Conservation (phyloP, 2,113 vertebrate genomes). For the Ginglymostoma cirratum region DNA sequence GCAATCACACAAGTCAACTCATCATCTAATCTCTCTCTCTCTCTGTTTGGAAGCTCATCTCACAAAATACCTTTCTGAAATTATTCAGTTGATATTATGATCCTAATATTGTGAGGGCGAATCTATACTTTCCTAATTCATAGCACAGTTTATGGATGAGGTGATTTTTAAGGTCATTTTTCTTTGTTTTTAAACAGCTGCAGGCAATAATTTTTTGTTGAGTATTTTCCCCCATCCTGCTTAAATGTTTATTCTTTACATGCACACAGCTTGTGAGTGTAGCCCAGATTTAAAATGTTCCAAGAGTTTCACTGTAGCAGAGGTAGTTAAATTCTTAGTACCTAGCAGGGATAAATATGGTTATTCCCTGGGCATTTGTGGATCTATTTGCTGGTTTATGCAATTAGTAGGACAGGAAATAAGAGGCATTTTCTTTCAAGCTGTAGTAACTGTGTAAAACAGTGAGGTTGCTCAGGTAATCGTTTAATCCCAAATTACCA, state of each 20-base stretch:
- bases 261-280: background rate
- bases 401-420: background rate
- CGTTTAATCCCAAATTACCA: background rate
- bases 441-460: background rate
- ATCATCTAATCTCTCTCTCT: background rate
- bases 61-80: background rate
- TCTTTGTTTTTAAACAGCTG: background rate
- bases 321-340: constrained; percentile 46
- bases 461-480: background rate
- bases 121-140: background rate
- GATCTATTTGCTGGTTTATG: constrained; percentile 42
- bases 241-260: background rate
- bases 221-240: background rate
- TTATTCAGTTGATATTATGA: background rate
- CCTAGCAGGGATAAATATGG: constrained; percentile 45
- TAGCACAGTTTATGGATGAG: background rate
- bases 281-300: background rate
- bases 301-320: constrained; percentile 38
- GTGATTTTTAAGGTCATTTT: background rate
- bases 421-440: background rate
- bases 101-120: background rate
- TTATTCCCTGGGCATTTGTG: constrained; percentile 44
- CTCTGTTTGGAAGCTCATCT: background rate
- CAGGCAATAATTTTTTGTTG: background rate
- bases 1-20: background rate